These are phyloP conservation scores for Rhinopomastus cyanomelas DNA, from an alignment of 2,113 vertebrate genomes.

Conservation along the genomic window DNA sequence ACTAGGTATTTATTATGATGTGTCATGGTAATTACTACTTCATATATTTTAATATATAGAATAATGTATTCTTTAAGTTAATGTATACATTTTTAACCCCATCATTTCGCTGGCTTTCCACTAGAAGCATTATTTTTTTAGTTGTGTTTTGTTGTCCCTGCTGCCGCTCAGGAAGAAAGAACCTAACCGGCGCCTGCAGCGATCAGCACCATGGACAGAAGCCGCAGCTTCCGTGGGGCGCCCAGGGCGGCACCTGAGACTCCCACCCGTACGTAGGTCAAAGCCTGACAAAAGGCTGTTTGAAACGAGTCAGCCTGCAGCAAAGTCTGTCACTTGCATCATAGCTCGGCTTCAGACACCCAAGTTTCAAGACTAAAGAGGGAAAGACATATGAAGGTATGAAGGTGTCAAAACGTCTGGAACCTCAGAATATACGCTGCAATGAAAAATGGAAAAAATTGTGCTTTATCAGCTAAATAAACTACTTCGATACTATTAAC, in stretches of 20 bases:
- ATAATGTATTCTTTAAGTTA: neutral
- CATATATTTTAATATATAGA: neutral
- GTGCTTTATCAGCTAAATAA: neutral
- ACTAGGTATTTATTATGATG: neutral
- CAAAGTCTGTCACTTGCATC: neutral
- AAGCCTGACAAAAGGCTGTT: accelerated
- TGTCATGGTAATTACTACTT: accelerated
- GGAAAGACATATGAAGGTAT: too few species aligned
- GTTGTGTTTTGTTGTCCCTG: accelerated
- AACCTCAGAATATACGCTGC: neutral
- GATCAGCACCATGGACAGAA: slow-evolving; percentile 69
- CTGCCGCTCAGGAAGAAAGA: accelerated
- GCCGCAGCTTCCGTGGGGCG: accelerated
- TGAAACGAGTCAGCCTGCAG: neutral
- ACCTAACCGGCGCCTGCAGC: accelerated
- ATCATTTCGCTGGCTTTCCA: neutral
- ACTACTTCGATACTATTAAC: neutral
- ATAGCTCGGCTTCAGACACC: neutral
- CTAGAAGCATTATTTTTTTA: neutral
- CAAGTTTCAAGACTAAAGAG: neutral
- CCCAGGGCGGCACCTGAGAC: accelerated
- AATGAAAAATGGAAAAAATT: neutral
- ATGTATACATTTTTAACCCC: neutral
- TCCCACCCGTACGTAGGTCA: accelerated
- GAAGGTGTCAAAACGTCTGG: neutral